Base-by-base conservation (phyloP, 2,888 invertebrate genomes). In the Dryobota labecula region DNA sequence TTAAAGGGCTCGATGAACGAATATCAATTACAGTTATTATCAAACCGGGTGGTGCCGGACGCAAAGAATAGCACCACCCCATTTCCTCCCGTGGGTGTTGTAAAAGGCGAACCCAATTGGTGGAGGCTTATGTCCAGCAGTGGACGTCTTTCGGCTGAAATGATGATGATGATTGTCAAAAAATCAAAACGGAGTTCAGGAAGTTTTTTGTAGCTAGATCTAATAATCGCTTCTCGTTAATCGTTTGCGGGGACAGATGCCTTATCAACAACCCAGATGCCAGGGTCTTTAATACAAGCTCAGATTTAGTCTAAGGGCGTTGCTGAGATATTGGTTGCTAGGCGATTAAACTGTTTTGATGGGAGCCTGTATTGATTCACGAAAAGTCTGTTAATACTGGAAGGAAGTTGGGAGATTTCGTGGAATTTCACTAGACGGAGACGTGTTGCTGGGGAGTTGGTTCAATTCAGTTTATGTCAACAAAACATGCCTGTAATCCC, bases 271-370 rank as follows among this genome's bases (percentile, higher is more conserved):
- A 36, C 18, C 41, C n/a, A 24, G n/a, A 11, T 43, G n/a, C 49
- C 24, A 15, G n/a, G 45, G 11, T n/a, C 15, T 15, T 30, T 20
- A 24, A 15, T 13, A 24, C 24, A 33, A 24, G 15, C 36, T 38
- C 33, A 38, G 71, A 61, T 47, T 24, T 51, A 41, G 3, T 62
- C 47, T 36, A 1, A 24, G 33, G 54, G 36, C 54, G 69, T 56
- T 70, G 56, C 70, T 30, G 41, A 15, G 56, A n/a, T 47, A 24
- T 18, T 6, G 2, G 56, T 70, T 56, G 70, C 56, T 70, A 70
- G 9, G 70, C 24, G 24, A 70, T 30, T 0, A 54, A 54, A 0
- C 11, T 43, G 2, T 36, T 36, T 8, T n/a, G 18, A 20, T 38
- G 45, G 18, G 51, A 20, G 18, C 9, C 24, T 30, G 15, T 63